Percentiles rank a stretch among this genome's conserved stretches.
Conservation (phyloP, 2,797 vertebrate species). For the Hyperoplus lanceolatus region DNA sequence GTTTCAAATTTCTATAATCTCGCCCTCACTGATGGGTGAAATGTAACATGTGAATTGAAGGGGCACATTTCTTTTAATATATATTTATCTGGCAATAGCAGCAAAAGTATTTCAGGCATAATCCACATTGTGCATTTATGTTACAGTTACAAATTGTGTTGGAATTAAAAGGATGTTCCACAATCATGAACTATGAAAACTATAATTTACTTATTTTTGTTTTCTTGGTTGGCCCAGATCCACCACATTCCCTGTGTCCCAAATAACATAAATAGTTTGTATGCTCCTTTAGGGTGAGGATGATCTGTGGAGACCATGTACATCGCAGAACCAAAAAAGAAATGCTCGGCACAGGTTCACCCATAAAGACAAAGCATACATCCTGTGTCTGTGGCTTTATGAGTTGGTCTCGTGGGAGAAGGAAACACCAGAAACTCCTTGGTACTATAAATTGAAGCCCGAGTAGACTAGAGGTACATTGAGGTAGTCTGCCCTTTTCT, state of each 20-base stretch:
- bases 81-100: not conserved
- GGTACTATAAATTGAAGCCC: not conserved
- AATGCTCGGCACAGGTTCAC: no score
- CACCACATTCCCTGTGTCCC: slow-evolving; percentile 19
- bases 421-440: no score
- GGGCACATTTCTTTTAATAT: not conserved
- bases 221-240: not conserved
- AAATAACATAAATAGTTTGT: slow-evolving; percentile 2
- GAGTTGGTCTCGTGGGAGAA: not conserved
- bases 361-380: not conserved
- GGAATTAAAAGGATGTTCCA: slow-evolving; percentile 50
- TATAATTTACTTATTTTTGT: slow-evolving; percentile 10
- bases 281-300: not conserved
- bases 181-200: slow-evolving; percentile 35
- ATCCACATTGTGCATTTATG: slow-evolving; percentile 43
- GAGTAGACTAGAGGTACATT: no score
- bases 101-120: slow-evolving; percentile 44
- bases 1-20: no score
- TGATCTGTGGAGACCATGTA: slow-evolving; percentile 13
- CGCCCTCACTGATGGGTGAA: no score
- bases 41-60: not conserved
- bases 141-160: slow-evolving; percentile 40
- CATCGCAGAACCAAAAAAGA: not conserved
- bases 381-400: slow-evolving; percentile 3
- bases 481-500: no score